These are phyloP conservation scores for Drepana falcataria DNA, from an alignment of 2,888 invertebrate genomes.

Conservation along the genomic window DNA sequence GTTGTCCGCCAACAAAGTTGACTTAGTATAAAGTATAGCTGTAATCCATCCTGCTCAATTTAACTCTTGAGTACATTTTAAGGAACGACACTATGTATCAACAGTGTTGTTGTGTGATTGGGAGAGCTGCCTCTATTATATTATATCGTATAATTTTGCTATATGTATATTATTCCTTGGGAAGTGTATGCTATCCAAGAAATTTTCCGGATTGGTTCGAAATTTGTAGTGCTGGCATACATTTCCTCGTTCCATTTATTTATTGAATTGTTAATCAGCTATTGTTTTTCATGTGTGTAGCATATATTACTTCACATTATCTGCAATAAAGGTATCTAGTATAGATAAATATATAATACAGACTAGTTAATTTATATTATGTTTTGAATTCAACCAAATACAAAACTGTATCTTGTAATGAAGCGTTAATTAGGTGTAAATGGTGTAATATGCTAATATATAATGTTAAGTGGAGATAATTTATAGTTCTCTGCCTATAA, in stretches of 20 bases:
- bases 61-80: slow-evolving; percentile 64
- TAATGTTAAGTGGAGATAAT: slow-evolving; percentile 7
- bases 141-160: slow-evolving; percentile 12
- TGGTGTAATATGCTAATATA: neutral
- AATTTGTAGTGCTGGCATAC: neutral
- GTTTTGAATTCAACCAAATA: neutral
- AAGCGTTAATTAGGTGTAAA: neutral
- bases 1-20: slow-evolving; percentile 70
- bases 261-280: neutral
- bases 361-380: neutral
- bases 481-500: slow-evolving; percentile 11
- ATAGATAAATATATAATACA: neutral
- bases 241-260: neutral
- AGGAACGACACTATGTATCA: slow-evolving; percentile 41
- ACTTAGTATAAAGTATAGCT: slow-evolving; percentile 67
- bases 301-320: neutral
- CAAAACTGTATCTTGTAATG: neutral
- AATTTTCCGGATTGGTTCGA: neutral
- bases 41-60: slow-evolving; percentile 73
- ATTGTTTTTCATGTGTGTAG: neutral
- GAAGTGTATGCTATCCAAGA: neutral
- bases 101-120: slow-evolving; percentile 35
- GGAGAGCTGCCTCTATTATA: slow-evolving; percentile 46
- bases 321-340: too few relatives aligned
- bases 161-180: slow-evolving; percentile 6